Conservation (phyloP, 92 coral and sea anemone species). For the Muricea muricata region DNA sequence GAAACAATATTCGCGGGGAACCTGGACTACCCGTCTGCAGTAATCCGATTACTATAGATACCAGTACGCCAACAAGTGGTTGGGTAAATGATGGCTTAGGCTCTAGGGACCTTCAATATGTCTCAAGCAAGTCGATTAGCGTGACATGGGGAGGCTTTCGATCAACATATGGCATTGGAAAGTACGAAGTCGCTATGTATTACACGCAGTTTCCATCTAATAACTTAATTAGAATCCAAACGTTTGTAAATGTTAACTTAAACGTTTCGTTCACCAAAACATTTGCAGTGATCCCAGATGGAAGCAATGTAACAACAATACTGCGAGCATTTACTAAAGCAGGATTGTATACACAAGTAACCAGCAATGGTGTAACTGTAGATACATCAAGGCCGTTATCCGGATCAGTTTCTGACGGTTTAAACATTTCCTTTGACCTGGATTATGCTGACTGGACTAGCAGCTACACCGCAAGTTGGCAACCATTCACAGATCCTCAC, state of each 20-base stretch:
- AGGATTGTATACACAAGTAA: conserved; percentile 74
- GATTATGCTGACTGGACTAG: conserved; percentile 81
- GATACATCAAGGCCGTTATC: conserved; percentile 82
- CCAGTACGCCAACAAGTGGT: conserved; percentile 80
- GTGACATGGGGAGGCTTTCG: conserved; percentile 96
- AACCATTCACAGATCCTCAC: conserved; percentile 75
- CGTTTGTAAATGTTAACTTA: conserved; percentile 67
- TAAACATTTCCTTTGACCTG: conserved; percentile 28
- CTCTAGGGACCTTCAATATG: conserved; percentile 78
- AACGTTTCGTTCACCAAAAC: conserved; percentile 66
- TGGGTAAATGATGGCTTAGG: conserved; percentile 93
- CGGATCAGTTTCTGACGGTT: conserved; percentile 70
- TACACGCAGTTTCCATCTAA: conserved; percentile 50
- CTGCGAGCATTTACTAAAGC: conserved; percentile 89
- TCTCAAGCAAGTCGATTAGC: conserved; percentile 70
- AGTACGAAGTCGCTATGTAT: conserved; percentile 84
- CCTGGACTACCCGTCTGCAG: conserved; percentile 75
- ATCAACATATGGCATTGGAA: conserved; percentile 75
- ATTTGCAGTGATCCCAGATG: conserved; percentile 71
- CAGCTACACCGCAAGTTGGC: conserved; percentile 79
- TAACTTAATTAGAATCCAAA: neutral
- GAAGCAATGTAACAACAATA: conserved; percentile 63
- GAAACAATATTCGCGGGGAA: conserved; percentile 65
- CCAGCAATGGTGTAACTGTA: conserved; percentile 82
- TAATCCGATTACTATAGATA: conserved; percentile 77